These are phyloP conservation scores for Sebastes umbrosus DNA, from an alignment of 2,797 vertebrate species.

Conservation along the genomic window DNA sequence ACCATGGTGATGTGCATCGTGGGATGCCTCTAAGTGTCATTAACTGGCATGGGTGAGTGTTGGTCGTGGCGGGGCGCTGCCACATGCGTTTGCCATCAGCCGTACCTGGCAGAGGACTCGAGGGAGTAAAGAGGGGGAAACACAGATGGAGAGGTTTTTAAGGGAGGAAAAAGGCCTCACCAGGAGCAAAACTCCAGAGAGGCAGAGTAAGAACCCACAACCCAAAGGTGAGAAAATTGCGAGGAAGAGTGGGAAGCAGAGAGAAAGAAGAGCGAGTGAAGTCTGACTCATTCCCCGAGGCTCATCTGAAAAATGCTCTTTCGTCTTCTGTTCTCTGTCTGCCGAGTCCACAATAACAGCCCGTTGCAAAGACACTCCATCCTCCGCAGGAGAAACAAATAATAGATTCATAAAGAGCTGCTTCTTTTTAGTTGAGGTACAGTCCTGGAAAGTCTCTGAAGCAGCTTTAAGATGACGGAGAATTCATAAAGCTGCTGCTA, in stretches of 20 bases:
- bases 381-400: conserved; percentile 31
- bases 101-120: too few relatives aligned
- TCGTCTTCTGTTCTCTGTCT: conserved; percentile 44
- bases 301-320: conserved; percentile 55
- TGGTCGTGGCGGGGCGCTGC: conserved; percentile 32
- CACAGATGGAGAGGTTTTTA: conserved; percentile 9
- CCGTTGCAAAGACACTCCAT: not conserved
- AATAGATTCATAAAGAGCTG: conserved; percentile 26
- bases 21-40: conserved; percentile 46
- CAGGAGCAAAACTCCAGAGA: conserved; percentile 34
- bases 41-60: conserved; percentile 48
- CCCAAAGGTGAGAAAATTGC: conserved; percentile 39
- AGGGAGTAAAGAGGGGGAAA: too few relatives aligned
- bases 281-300: conserved; percentile 57
- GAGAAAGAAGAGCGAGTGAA: conserved; percentile 31
- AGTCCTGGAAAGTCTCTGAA: conserved; percentile 9
- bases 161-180: conserved; percentile 14
- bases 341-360: conserved; percentile 32
- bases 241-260: conserved; percentile 37
- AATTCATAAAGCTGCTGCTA: conserved; percentile 22
- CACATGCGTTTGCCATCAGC: not conserved
- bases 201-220: conserved; percentile 15
- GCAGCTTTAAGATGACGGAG: conserved; percentile 18
- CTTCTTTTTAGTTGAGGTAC: not conserved
- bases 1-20: conserved; percentile 26